Evolutionary conservation across 2,113 vertebrate genomes (phyloP).

Genomic region (Brachyhypopomus gauderio): DNA sequence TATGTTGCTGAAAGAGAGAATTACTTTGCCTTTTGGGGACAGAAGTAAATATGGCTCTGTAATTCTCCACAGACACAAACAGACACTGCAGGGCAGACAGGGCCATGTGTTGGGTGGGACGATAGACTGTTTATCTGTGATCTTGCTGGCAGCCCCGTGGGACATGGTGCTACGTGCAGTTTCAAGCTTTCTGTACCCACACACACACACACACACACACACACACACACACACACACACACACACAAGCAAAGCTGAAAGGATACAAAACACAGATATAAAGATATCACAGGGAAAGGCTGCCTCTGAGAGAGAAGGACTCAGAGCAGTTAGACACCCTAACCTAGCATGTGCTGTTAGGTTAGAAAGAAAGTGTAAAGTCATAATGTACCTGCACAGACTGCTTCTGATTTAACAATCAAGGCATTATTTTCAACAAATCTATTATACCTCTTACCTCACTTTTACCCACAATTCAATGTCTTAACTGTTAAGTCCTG

Average conservation of each 20-base stretch:
- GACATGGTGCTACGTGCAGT: constrained; percentile 56
- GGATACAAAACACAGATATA: constrained; percentile 40
- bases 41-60: not conserved
- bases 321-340: constrained; percentile 3
- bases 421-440: not conserved
- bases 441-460: not conserved
- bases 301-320: not conserved
- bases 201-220: constrained; percentile 8
- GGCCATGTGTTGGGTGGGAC: constrained; percentile 10
- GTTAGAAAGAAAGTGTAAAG: not conserved
- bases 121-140: constrained; percentile 46
- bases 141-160: constrained; percentile 37
- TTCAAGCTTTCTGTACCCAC: constrained; percentile 3
- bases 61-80: not conserved
- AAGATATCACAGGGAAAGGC: constrained; percentile 26
- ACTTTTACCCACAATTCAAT: too few species aligned
- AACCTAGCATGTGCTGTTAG: not conserved
- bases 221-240: constrained; percentile 3
- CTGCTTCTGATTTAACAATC: not conserved
- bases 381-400: not conserved
- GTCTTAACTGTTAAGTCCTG: too few species aligned
- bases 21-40: not conserved
- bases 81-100: constrained; percentile 8
- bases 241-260: constrained; percentile 22
- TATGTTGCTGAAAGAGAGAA: not conserved